phyloP scores from a whole-genome alignment of 2,113 vertebrate species.

The Ellobius talpinus region DNA sequence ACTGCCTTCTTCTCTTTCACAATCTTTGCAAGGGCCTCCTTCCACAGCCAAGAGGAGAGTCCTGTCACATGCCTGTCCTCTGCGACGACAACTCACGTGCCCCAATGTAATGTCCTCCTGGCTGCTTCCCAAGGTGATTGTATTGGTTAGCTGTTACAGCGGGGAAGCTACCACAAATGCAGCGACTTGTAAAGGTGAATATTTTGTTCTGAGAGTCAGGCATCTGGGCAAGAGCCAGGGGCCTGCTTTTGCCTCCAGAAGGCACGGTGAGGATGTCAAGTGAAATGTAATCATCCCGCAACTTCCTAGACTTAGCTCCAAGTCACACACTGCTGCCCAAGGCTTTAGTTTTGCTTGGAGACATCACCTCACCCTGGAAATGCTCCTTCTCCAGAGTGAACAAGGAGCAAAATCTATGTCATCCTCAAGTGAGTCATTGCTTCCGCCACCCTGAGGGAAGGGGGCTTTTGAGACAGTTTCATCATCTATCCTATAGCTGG shows the following conservation, averaged over 20 bases:
- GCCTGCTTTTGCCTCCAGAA: neutral
- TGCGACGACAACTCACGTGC: neutral
- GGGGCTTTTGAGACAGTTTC: neutral
- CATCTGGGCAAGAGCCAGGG: neutral
- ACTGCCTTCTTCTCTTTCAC: neutral
- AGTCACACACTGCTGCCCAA: neutral
- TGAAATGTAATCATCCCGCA: neutral
- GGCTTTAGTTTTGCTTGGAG: neutral
- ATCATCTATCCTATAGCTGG: neutral
- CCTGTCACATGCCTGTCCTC: neutral
- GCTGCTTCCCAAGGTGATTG: neutral
- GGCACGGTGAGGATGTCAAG: neutral
- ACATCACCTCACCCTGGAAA: neutral
- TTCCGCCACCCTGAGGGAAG: too few species aligned
- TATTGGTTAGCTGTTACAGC: neutral
- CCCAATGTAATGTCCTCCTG: neutral
- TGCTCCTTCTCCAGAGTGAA: neutral
- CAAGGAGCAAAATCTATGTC: neutral
- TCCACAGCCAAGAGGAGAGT: neutral
- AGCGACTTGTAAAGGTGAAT: neutral
- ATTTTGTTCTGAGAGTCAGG: slow-evolving; percentile 10
- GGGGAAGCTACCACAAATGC: neutral
- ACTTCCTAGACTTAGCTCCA: neutral
- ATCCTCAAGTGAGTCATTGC: too few species aligned
- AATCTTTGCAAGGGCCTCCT: neutral